Evolutionary conservation across 2,113 vertebrate species (phyloP).

Genomic region (Bufo bufo): DNA sequence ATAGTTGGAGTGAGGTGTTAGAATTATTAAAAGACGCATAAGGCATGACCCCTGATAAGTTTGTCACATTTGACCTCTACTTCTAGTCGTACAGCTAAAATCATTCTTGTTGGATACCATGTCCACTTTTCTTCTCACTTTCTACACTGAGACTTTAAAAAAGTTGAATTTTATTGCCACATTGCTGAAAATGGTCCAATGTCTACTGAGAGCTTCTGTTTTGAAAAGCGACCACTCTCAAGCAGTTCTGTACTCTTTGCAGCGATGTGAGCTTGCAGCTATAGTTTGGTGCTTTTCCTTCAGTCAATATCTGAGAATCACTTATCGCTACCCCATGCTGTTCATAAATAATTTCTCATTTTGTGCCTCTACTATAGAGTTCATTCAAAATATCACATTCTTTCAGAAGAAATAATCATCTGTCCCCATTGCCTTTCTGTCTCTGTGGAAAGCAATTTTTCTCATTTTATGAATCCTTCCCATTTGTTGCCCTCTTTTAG

Average conservation of each 20-base stretch:
- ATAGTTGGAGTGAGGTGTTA: too few species aligned
- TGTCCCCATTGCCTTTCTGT: constrained; percentile 17
- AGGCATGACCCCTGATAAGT: too few species aligned
- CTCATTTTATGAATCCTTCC: not conserved
- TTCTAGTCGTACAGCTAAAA: too few species aligned
- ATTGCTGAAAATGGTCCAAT: too few species aligned
- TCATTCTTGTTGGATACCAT: too few species aligned
- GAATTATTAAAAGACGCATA: too few species aligned
- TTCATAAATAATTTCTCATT: not conserved
- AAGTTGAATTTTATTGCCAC: too few species aligned
- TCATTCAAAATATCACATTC: constrained; percentile 35
- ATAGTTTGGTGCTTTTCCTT: not conserved
- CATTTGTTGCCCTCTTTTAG: not conserved
- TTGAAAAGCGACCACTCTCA: not conserved
- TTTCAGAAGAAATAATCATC: constrained; percentile 12
- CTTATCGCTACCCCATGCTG: not conserved
- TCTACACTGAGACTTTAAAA: too few species aligned
- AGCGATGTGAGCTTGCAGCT: not conserved
- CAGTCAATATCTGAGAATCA: not conserved
- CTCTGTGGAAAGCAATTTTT: constrained; percentile 1
- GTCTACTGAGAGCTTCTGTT: too few species aligned
- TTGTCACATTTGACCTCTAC: too few species aligned
- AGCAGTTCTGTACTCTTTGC: not conserved
- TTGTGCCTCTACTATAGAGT: not conserved
- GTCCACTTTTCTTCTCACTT: too few species aligned